A percentile compares a stretch with the other conserved stretches of the same genome.
phyloP scores from a whole-genome alignment of 2,888 invertebrate genomes.

The Gymnocheta viridis region DNA sequence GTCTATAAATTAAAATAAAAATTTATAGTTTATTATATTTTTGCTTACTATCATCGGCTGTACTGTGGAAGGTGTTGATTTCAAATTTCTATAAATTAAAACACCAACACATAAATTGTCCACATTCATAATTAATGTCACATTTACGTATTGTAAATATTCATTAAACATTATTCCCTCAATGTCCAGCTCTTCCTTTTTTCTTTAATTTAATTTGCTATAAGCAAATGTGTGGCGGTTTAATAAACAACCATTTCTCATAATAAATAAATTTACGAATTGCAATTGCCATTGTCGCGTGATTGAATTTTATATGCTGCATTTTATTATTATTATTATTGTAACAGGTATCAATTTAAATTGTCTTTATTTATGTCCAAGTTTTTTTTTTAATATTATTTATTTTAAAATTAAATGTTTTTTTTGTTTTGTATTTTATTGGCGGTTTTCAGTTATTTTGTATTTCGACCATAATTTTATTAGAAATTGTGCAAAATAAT shows the following conservation, averaged over 20 bases:
- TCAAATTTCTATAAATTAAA: neutral
- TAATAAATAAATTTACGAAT: constrained; percentile 1
- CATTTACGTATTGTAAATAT: constrained; percentile 51
- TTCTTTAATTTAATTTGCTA: constrained; percentile 14
- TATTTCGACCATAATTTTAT: constrained; percentile 60
- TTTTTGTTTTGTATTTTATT: constrained; percentile 30
- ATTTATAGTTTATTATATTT: too few species aligned
- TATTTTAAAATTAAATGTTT: constrained; percentile 18
- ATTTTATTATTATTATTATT: constrained; percentile 39
- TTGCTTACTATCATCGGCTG: neutral
- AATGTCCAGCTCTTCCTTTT: neutral
- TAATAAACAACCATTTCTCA: constrained; percentile 3
- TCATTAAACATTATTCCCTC: constrained; percentile 21
- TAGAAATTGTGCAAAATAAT: constrained; percentile 66
- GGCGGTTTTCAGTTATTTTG: constrained; percentile 55
- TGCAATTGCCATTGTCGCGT: constrained; percentile 46
- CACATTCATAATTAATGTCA: constrained; percentile 55
- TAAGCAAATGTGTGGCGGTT: neutral
- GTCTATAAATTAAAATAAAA: too few species aligned
- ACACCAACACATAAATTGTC: constrained; percentile 30
- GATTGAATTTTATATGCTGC: constrained; percentile 52
- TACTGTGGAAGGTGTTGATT: neutral
- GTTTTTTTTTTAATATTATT: constrained; percentile 10
- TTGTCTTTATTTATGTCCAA: constrained; percentile 48
- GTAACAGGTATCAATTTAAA: constrained; percentile 65